Conservation (phyloP, 2,113 vertebrate species). For the Himantopus leucocephalus region DNA sequence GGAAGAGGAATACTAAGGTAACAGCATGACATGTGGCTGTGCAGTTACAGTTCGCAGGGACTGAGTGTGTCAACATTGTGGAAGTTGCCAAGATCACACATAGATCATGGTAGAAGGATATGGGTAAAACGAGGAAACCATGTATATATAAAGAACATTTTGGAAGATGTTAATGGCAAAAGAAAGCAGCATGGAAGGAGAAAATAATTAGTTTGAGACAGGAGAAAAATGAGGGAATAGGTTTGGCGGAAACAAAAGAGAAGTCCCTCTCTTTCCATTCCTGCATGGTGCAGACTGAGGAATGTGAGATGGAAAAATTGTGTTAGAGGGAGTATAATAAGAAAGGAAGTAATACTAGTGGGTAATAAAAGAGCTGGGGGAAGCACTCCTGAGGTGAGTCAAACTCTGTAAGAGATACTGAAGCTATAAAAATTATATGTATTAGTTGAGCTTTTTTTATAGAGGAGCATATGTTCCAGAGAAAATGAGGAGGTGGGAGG, state of each 20-base stretch:
- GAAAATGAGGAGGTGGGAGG: not conserved
- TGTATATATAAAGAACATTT: accelerated
- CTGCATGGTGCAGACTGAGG: not conserved
- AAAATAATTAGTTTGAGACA: not conserved
- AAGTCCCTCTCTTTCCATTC: not conserved
- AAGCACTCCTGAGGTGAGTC: not conserved
- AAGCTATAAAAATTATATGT: not conserved
- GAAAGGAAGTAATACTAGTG: not conserved
- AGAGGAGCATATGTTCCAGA: not conserved
- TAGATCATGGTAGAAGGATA: not conserved
- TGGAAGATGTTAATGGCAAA: not conserved
- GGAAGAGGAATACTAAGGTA: not conserved
- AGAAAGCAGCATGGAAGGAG: not conserved
- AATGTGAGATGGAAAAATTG: not conserved
- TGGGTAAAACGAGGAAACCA: not conserved
- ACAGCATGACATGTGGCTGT: not conserved
- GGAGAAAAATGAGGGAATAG: not conserved
- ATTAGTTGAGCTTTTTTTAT: not conserved
- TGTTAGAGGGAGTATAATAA: not conserved
- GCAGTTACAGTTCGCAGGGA: not conserved
- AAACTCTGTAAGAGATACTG: not conserved
- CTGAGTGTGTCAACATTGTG: not conserved
- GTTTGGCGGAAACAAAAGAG: not conserved
- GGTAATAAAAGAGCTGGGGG: not conserved
- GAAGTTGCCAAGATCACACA: not conserved